Evolutionary conservation across 2,888 invertebrate genomes (phyloP), one percentile per base, ranked within the genome.

Genomic region (Lasioglossum oenotherae): DNA sequence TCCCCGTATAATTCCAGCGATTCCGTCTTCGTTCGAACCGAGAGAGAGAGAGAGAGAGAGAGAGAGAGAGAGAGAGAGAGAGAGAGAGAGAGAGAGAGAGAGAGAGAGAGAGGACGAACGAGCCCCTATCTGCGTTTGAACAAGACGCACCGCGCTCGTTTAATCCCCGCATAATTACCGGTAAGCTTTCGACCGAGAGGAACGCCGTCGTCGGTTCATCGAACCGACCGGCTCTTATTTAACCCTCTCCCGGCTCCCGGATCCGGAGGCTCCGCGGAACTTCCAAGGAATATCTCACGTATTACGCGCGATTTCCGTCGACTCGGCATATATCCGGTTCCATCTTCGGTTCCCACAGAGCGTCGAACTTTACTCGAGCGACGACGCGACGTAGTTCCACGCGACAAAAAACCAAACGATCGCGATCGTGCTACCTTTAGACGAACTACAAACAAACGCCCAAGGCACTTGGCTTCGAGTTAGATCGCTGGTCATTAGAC

Each of bases 101-200:
- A 1, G 19, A 2, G 75, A 23, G 35, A 31, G 64, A 49, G 10
- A 53, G 44, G 10, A 60, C 44, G 44, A 75, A 14, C 57, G 57
- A 57, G 64, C 77, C 71, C 67, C 69, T 71, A 77, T 82, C 82
- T 12, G 57, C 77, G 77, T 69, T 77, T 49, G 73, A 71, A 78
- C 80, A 82, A 85, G 80, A 85, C 80, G 89, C 83, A 77, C 38
- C 67, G 49, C 67, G 72, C 72, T 81, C 79, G 72, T 82, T 87
- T 87, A 83, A 89, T 87, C 71, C 82, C 75, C 82, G 78, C 82
- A 87, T 89, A 89, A 89, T 80, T 85, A 88, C 81, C 87, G 79
- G 78, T 76, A 82, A 82, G 87, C 74, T 69, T 74, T 84, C 41
- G 57, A 77, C 67, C 67, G 74, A 82, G 67, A 77, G 74, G 27